Evolutionary conservation across 2,113 vertebrate genomes (phyloP), one percentile per base, ranked within the genome.

Genomic region (Oncorhynchus mykiss): DNA sequence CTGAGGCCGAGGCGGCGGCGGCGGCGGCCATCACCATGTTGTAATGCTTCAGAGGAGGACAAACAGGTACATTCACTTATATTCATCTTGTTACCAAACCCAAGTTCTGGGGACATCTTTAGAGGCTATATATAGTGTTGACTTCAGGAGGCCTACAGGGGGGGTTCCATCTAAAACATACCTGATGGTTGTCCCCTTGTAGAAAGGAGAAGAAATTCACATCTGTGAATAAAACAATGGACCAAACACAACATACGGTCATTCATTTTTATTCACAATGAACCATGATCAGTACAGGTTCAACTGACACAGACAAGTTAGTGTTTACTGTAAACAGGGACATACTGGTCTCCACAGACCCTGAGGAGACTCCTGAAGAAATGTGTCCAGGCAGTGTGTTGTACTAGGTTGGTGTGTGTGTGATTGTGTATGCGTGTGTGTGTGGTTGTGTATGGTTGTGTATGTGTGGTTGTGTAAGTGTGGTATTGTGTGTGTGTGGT

Each of bases 111-210:
- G n/a, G 13, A 12, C 4, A 9, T 45, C 9, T 11, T 11, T 45
- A 45, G 14, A 39, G 7, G 3, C 13, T 68, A 25, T 67, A n/a
- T 68, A 25, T 67, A n/a, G 13, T n/a, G 39, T 70, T 70, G 59
- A 4, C 51, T 2, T 54, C 4, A 18, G 29, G 29, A 31, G 29
- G 29, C 29, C 29, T 31, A 31, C 16, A 54, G 5, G 1, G 20
- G 22, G 18, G 22, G 13, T 6, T 18, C 31, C 2, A 4, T 14
- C 9, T 1, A 25, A 66, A 31, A 91, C 94, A 78, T 91, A 99
- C 98, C 96, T 98, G 97, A 95, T 98, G 97, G 96, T 97, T 99
- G 93, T 99, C 98, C 85, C 96, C 96, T 94, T 97, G 97, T 87
- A 99, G 93, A 89, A 99, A 99, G 85, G 97, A 96, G 90, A 99